Evolutionary conservation across 2,113 vertebrate species (phyloP).

Genomic region (Erythrocercus mccallii): DNA sequence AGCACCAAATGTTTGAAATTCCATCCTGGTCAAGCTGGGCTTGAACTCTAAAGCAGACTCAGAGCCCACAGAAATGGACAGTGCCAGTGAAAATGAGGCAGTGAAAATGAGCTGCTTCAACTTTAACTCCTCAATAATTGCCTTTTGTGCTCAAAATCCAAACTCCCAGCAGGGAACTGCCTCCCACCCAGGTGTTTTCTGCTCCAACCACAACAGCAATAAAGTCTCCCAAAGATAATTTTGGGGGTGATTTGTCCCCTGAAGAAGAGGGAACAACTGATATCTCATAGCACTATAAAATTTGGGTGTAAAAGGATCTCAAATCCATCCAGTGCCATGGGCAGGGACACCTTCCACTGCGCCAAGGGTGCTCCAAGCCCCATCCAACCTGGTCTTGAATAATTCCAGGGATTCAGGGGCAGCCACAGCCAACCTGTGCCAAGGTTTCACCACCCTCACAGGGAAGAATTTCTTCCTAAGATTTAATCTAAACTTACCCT

Average conservation of each 20-base stretch:
- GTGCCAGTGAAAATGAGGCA: background rate
- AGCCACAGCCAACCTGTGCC: background rate
- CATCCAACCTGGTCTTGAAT: background rate
- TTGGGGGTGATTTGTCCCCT: background rate
- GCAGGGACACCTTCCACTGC: background rate
- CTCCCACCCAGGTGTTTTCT: background rate
- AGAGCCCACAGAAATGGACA: background rate
- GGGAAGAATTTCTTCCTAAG: background rate
- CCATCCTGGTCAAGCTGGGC: background rate
- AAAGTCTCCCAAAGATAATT: background rate
- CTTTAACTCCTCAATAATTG: background rate
- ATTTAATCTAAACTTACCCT: background rate
- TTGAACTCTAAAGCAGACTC: background rate
- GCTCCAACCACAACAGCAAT: fast-evolving
- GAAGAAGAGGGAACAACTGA: background rate
- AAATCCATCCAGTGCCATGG: background rate
- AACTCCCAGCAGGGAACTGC: background rate
- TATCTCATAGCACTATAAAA: background rate
- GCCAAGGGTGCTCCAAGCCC: background rate
- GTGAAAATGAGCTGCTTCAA: background rate
- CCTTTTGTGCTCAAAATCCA: background rate
- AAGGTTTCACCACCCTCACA: background rate
- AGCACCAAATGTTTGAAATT: background rate
- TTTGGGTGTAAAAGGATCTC: background rate
- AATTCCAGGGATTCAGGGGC: background rate